Evolutionary conservation across 2,113 vertebrate species (phyloP).

Genomic region (Chiloscyllium plagiosum): DNA sequence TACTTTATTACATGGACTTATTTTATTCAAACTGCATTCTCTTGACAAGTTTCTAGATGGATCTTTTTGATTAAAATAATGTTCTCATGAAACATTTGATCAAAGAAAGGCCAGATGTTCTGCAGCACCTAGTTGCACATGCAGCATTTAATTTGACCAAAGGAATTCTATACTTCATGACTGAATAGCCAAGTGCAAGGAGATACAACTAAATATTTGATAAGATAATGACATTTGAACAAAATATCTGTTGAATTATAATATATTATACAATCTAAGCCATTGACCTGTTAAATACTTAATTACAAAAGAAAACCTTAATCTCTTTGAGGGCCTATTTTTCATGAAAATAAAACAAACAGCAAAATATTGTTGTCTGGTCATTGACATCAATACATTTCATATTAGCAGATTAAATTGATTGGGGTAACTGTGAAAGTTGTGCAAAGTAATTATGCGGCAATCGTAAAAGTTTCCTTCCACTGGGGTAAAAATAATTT

Average conservation of each 20-base stretch:
- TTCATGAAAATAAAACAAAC: background rate
- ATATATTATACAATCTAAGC: background rate
- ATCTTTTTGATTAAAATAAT: background rate
- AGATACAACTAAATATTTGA: background rate
- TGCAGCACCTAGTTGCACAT: background rate
- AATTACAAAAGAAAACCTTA: background rate
- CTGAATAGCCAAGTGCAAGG: background rate
- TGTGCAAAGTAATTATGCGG: background rate
- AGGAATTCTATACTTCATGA: background rate
- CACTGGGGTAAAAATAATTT: background rate
- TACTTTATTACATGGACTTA: too few species aligned
- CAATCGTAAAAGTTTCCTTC: background rate
- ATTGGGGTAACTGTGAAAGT: background rate
- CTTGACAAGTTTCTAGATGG: background rate
- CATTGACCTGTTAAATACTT: background rate
- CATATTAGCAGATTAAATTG: background rate
- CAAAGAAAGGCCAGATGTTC: background rate
- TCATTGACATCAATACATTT: background rate
- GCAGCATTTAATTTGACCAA: background rate
- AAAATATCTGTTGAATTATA: background rate
- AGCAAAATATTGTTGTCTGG: background rate
- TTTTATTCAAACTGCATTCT: background rate
- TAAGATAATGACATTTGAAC: background rate
- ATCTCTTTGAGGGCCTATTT: background rate
- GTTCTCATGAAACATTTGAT: background rate